Base-by-base conservation (phyloP, 2,888 invertebrate genomes). In the Spodoptera littoralis region DNA sequence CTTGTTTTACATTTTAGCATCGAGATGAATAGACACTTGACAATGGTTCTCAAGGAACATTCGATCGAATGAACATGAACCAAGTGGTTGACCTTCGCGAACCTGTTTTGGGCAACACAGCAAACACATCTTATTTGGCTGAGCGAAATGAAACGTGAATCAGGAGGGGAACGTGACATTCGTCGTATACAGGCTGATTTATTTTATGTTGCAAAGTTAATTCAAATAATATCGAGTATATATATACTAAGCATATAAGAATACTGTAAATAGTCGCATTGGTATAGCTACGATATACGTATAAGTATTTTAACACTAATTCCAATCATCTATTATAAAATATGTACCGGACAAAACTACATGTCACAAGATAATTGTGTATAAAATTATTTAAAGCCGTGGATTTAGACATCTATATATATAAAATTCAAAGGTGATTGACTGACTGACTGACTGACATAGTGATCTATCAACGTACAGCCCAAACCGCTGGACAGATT, bases 81-180 rank as follows among this genome's bases (percentile, higher is more conserved):
- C 65, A 80, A 86, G 86, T 74, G 78, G 88, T 70, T 80, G 91
- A 85, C 92, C 92, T 92, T 92, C 90, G 80, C 61, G 51, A 80
- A 84, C 90, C 87, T 81, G 90, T 89, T 91, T 88, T 73, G 87
- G 85, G 78, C 18, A 18, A 18, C 83, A 84, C 76, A 82, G 85
- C 85, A 86, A 88, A 86, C 84, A 84, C 84, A 86, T 84, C 75
- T 67, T 68, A 82, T 87, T 89, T 85, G 86, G 87, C 84, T 82
- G 81, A 82, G 87, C 88, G 83, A 87, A 86, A 86, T 84, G 79
- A 80, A 83, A 84, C 90, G 89, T 88, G 87, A 88, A 83, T 78
- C 76, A 72, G 71, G 65, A 71, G 74, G 69, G 73, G 74, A 56
- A 83, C 86, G 84, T 84, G 85, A 83, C 81, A 76, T 64, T 60